These are phyloP conservation scores for Desoria tigrina DNA, from an alignment of 2,888 invertebrate genomes.

Conservation along the genomic window DNA sequence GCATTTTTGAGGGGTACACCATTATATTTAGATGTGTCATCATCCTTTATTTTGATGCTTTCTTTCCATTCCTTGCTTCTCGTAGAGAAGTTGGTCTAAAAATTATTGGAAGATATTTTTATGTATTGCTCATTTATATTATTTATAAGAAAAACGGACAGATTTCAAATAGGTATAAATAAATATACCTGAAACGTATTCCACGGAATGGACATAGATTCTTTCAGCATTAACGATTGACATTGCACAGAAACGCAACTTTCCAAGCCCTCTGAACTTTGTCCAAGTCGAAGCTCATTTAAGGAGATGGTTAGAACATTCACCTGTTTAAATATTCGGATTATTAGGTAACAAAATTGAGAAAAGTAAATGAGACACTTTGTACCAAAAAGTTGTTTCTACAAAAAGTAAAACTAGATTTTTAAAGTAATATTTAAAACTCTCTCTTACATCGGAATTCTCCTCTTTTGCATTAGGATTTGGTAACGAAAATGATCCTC, in stretches of 20 bases:
- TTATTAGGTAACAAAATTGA: too few species aligned
- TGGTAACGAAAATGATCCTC: conserved; percentile 9
- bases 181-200: conserved; percentile 88
- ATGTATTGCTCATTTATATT: not conserved
- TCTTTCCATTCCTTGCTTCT: conserved; percentile 43
- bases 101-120: not conserved
- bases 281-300: conserved; percentile 71
- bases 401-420: too few species aligned
- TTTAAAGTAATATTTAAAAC: too few species aligned
- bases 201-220: conserved; percentile 86
- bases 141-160: not conserved
- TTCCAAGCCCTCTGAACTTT: conserved; percentile 69
- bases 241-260: conserved; percentile 71
- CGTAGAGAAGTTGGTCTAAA: conserved; percentile 45
- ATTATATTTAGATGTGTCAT: not conserved
- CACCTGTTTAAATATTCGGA: conserved; percentile 59
- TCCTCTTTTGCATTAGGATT: conserved; percentile 14
- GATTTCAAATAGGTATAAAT: conserved; percentile 38
- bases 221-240: conserved; percentile 72
- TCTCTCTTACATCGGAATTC: conserved; percentile 7
- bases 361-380: conserved; percentile 16
- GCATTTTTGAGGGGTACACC: not conserved
- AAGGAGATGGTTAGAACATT: conserved; percentile 68
- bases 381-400: too few species aligned
- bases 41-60: conserved; percentile 26